Base-by-base conservation (phyloP, 2,888 invertebrate genomes). In the Melanargia galathea region DNA sequence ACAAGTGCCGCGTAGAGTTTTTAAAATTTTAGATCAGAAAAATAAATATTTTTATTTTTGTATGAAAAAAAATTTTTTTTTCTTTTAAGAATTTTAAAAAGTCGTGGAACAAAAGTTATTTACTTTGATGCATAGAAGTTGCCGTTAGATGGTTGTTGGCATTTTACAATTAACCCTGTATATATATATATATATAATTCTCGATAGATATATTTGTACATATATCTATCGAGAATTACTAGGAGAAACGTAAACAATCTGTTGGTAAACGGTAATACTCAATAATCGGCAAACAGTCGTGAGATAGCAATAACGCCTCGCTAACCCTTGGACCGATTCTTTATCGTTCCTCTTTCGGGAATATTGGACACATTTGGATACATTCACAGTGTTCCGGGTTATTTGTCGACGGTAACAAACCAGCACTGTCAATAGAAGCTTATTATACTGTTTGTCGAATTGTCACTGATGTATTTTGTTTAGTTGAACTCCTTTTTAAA, bases 321-420 rank as follows among this genome's bases (percentile, higher is more conserved):
- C 65, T 72, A 72, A 75, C 73, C 71, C 75, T 73, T 65, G 65
- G 63, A 61, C 60, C 75, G 74, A 78, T 79, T 76, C 74, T 76
- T 77, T 80, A 78, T 75, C 70, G 68, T 71, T 70, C 72, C 74
- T 75, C 73, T 77, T 81, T 78, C 71, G 75, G 75, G 73, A 75
- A 77, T 81, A 79, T 80, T 78, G 75, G 75, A 78, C 77, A 75
- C 26, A 54, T 63, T 80, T 78, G 75, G 75, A 78, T 78, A 75
- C 26, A 54, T 63, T 63, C 58, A 30, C 48, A 60, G 33, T 7
- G 38, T 52, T 60, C 30, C 16, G 40, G 51, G 49, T 35, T 60
- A 40, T 58, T 54, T 49, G 48, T 61, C 11, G 51, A 57, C 35
- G 24, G 11, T 40, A 55, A 59, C 58, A 65, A 63, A 43, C 45